Conservation (phyloP, 2,113 vertebrate species). For the Stercorarius parasiticus region DNA sequence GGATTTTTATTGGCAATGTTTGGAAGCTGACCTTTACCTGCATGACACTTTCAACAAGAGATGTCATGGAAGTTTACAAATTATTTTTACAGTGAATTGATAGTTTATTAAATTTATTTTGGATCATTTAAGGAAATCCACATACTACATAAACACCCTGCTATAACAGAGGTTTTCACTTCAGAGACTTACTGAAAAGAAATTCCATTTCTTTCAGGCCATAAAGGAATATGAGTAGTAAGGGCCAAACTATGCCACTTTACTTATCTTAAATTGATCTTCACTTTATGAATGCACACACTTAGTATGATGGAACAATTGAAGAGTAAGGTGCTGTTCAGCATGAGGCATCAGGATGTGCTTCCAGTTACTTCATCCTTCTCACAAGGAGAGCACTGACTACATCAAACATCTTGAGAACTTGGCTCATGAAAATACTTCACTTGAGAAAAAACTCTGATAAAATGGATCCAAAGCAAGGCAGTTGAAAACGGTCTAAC, state of each 20-base stretch:
- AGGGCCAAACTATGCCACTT: background rate
- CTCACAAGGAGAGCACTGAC: background rate
- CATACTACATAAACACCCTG: background rate
- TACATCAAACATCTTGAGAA: background rate
- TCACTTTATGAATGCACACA: background rate
- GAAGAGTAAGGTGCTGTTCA: background rate
- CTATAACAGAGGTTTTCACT: background rate
- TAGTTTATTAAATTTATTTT: conserved; percentile 4
- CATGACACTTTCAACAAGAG: conserved; percentile 25
- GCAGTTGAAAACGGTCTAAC: background rate
- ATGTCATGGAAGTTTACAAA: conserved; percentile 23
- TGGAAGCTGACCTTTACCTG: conserved; percentile 36
- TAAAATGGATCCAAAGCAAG: background rate
- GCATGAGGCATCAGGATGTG: background rate
- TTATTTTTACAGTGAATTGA: background rate
- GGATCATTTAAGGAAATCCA: background rate
- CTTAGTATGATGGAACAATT: background rate
- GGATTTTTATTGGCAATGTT: background rate
- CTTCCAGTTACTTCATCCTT: background rate
- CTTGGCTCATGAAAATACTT: background rate
- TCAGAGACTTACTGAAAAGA: background rate
- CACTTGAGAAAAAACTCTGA: background rate
- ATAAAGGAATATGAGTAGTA: background rate
- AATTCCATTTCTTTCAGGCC: background rate
- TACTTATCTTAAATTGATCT: background rate